Evolutionary conservation across 2,888 invertebrate species (phyloP), one percentile per base, ranked within the genome.

Genomic region (Panopea generosa): DNA sequence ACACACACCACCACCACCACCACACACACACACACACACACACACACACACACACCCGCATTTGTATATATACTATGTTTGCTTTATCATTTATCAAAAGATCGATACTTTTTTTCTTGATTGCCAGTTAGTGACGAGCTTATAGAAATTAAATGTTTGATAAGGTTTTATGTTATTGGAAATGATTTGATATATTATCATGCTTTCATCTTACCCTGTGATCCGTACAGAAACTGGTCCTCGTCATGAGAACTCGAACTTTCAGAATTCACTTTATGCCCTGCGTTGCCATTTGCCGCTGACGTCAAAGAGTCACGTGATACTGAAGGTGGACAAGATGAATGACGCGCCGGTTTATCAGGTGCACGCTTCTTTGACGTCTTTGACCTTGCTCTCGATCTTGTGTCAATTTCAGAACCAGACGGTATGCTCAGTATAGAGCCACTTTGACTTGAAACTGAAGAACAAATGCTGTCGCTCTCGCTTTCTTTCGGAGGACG

Each of bases 311-410:
- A 52, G 16, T 80, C 80, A 57, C 80, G 66, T 24, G 70, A 26
- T 20, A 63, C 52, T 4, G 73, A 29, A 22, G 81, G 81, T 9
- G 81, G 77, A 59, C 81, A 81, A n/a, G 81, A 81, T 9, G 81
- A 77, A 66, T 77, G 71, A 3, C 79, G 72, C 0, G 81, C 77
- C 1, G 77, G 77, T 45, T 77, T 77, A 14, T 62, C 60, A 16
- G 81, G 74, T 20, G 77, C 68, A 27, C 67, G 50, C 55, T 74
- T 77, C 71, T 69, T 71, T n/a, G n/a, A n/a, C 55, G 66, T 81
- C 60, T 80, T 76, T 43, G 73, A 45, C 71, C 80, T 66, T 68
- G 80, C 76, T 59, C 79, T 69, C 22, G 70, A 70, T 4, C 24
- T 26, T 47, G 45, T 9, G 6, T 45, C 45, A 3, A 6, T 4